Base-by-base conservation (phyloP, 2,113 vertebrate genomes). In the Gavialis gangeticus region DNA sequence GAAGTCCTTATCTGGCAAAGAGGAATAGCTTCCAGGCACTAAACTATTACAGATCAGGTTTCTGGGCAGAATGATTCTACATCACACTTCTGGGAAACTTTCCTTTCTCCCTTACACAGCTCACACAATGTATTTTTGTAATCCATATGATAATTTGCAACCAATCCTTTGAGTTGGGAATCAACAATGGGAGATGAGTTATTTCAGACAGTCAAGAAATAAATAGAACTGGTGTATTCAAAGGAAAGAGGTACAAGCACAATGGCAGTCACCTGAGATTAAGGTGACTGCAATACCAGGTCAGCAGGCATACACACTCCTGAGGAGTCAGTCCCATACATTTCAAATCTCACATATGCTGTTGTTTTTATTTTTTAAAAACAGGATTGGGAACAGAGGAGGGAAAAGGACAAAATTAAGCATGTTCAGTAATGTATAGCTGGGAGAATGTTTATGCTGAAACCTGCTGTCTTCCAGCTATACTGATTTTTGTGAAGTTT, bases 11-110 rank as follows among this genome's bases (percentile, higher is more conserved):
- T 30, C 12, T 8, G 6, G 56, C 89, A 94, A 91, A 78, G 92
- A 96, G 78, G 90, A 96, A 95, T 4, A 76, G 56, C 2, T 58
- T 59, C 12, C 21, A 3, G 3, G 28, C 84, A 56, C 76, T 91
- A 79, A 67, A 17, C 27, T 55, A 90, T 3, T 24, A 54, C 28
- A 12, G 2, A 1, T 1, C 0, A 0, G 2, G 16, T 10, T 4
- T 9, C 13, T 83, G 4, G 0, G 3, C 22, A 85, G 19, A 27
- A 54, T 63, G 78, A n/a, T 66, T 85, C 25, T 57, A 11, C 56
- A 80, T 64, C 13, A 79, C 19, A 28, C 15, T 6, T 66, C 6
- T 54, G 12, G 18, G 12, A 13, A 91, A 88, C 67, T 3, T 0
- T 5, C 22, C 13, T 75, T 58, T 10, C 5, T 75, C 8, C 5